Conservation (phyloP, 2,113 vertebrate genomes). For the rat (Rattus norvegicus) region DNA sequence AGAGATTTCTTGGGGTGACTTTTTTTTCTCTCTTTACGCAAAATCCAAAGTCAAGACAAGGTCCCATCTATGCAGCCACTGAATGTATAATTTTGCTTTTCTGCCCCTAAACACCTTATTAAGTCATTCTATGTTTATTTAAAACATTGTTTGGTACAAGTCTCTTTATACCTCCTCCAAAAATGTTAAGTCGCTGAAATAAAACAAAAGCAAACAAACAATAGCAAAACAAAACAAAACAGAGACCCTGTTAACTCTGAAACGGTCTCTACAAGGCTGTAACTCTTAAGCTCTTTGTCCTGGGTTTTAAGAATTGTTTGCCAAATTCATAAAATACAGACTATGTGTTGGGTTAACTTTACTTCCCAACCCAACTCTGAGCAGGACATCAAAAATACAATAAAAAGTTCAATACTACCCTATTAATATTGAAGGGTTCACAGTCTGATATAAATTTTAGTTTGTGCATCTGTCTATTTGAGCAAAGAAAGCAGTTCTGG, state of each 20-base stretch:
- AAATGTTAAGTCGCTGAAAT: conserved; percentile 71
- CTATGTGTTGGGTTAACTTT: neutral
- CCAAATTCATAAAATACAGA: conserved; percentile 60
- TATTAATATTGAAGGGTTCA: conserved; percentile 68
- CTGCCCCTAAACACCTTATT: conserved; percentile 85
- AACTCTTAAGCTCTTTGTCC: conserved; percentile 32
- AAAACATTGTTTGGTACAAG: conserved; percentile 67
- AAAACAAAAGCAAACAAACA: conserved; percentile 14
- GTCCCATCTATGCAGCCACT: conserved; percentile 92
- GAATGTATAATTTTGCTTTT: conserved; percentile 89
- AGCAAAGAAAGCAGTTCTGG: conserved; percentile 44
- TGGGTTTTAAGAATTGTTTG: conserved; percentile 54
- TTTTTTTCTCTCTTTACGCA: conserved; percentile 86
- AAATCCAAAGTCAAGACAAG: conserved; percentile 92
- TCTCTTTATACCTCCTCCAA: conserved; percentile 82
- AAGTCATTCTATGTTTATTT: conserved; percentile 26
- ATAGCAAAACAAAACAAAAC: too few species aligned
- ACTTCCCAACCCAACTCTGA: conserved; percentile 59
- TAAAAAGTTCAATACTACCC: conserved; percentile 65
- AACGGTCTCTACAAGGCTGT: neutral
- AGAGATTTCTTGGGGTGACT: conserved; percentile 86
- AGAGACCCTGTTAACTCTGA: conserved; percentile 37
- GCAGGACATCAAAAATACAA: conserved; percentile 54
- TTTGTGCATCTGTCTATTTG: conserved; percentile 58
- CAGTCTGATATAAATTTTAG: conserved; percentile 37